Base-by-base conservation (phyloP, 2,888 invertebrate genomes). In the Caenorhabditis wallacei region DNA sequence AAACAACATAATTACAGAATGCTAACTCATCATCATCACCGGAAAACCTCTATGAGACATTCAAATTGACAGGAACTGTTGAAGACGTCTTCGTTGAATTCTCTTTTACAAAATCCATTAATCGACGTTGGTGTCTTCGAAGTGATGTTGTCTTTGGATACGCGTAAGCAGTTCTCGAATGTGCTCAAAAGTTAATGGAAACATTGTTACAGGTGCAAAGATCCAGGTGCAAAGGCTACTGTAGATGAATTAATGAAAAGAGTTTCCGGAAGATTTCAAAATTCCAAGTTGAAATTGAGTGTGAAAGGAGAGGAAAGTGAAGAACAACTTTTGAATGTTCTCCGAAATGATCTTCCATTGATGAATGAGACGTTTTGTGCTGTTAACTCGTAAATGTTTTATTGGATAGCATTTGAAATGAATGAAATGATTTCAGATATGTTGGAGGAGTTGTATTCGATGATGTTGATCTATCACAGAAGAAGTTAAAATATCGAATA, bases 391-490 rank as follows among this genome's bases (percentile, higher is more conserved):
- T 64, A 37, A 53, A 53, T 43, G 7, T 13, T 4, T 11, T 0
- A n/a, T 22, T 16, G 0, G 4, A 13, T 22, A 7, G 16, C 13
- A 11, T 3, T 4, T 43, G 22, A 43, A 26, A 7, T n/a, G n/a
- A 7, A 26, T 5, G 1, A 3, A 48, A 48, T 18, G 3, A 4
- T 37, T 53, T 22, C 59, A 83, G 83, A 40, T 84, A 80, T 48
- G 71, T 76, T 13, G 85, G 80, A 22, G 85, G 85, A 37, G 68
- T 85, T 22, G 74, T 80, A 1, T 82, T 85, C 64, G 80, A 80
- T 20, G 56, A 57, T 20, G 18, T 82, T 10, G 61, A 82, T 18
- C 3, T 72, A 16, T 8, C 48, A 10, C 2, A 30, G 3, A 75
- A 80, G 16, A 20, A 57, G 16, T 46, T 85, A 2, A 43, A 53